A percentile compares a stretch with the other conserved stretches of the same genome.
These are phyloP conservation scores for Cephalopterus ornatus DNA, from an alignment of 2,113 vertebrate species.

Conservation along the genomic window DNA sequence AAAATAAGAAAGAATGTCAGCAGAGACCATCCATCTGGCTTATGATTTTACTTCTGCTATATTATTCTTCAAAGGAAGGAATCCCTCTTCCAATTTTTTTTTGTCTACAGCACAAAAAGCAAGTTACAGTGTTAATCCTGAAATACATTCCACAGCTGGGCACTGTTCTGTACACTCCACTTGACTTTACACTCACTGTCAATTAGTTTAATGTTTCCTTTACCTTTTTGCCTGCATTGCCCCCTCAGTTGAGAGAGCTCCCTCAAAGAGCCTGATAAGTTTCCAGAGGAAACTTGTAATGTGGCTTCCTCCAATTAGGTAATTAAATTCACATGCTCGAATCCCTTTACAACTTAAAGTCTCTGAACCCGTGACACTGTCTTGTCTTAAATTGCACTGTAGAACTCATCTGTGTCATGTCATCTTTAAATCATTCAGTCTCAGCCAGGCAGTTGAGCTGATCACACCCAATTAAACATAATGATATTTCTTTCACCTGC, in stretches of 20 bases:
- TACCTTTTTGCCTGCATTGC: background rate
- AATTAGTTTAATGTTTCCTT: background rate
- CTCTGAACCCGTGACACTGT: background rate
- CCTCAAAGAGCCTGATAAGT: background rate
- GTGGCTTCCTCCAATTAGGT: background rate
- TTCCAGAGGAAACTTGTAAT: background rate
- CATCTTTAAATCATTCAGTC: background rate
- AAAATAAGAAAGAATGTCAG: background rate
- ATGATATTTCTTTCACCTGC: background rate
- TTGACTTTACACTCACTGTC: background rate
- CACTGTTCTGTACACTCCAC: background rate
- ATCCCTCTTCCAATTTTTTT: background rate
- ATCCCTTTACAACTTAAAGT: background rate
- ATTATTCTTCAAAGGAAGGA: background rate
- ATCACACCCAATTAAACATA: constrained; percentile 4
- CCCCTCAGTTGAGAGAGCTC: background rate
- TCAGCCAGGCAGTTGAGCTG: background rate
- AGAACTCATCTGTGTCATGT: background rate
- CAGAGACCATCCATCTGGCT: background rate
- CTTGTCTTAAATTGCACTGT: background rate
- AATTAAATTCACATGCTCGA: background rate
- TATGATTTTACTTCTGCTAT: background rate
- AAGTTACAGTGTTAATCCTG: background rate
- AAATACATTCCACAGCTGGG: background rate
- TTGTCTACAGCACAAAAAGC: background rate